phyloP scores from a whole-genome alignment of 2,113 vertebrate genomes.

The Rana temporaria region DNA sequence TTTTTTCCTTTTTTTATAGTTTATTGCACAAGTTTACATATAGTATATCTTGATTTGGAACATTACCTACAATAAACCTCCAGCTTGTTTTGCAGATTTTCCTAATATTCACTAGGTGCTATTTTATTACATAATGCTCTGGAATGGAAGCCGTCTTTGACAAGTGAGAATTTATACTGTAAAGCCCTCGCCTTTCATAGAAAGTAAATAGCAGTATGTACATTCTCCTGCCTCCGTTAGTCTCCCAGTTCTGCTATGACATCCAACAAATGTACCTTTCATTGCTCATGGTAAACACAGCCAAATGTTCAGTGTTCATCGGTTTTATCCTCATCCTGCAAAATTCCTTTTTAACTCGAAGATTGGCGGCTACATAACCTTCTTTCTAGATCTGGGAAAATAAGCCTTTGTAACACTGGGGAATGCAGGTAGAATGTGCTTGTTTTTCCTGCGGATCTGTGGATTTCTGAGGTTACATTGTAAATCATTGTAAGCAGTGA shows the following conservation, averaged over 20 bases:
- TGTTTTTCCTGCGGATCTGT: conserved; percentile 20
- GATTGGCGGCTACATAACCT: not conserved
- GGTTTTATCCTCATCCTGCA: conserved; percentile 62
- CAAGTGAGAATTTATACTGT: conserved; percentile 47
- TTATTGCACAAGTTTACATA: not conserved
- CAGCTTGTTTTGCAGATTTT: not conserved
- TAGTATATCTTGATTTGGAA: not conserved
- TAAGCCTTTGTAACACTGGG: not conserved
- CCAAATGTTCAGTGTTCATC: conserved; percentile 56
- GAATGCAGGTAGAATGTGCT: conserved; percentile 17
- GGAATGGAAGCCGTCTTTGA: not conserved
- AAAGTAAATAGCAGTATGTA: conserved; percentile 61
- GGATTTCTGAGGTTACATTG: not conserved
- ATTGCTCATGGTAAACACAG: conserved; percentile 61
- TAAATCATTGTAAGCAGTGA: not conserved
- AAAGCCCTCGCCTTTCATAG: conserved; percentile 32
- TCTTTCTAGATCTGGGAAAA: conserved; percentile 2
- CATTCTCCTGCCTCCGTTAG: conserved; percentile 60
- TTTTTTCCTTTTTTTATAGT: not conserved
- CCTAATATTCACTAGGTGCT: not conserved
- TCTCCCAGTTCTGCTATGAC: conserved; percentile 54
- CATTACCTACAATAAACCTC: conserved; percentile 10
- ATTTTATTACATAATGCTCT: conserved; percentile 25
- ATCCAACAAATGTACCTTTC: conserved; percentile 67
- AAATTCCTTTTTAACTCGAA: conserved; percentile 65